Conservation (phyloP, 2,113 vertebrate species). For the Baryphthengus martii region DNA sequence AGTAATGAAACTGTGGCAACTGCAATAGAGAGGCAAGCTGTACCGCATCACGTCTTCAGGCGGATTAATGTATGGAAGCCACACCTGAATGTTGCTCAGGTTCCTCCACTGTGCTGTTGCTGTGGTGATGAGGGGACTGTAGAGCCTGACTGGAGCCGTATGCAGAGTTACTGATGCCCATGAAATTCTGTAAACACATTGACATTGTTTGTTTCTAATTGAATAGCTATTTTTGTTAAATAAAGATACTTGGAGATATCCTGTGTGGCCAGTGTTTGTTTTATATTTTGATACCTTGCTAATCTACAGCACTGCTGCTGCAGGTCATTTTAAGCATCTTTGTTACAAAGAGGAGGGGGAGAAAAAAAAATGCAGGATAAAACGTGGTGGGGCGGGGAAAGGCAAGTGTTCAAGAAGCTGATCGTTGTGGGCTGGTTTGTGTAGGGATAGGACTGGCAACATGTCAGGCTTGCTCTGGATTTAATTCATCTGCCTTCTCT, state of each 20-base stretch:
- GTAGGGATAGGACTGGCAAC: neutral
- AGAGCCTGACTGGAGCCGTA: neutral
- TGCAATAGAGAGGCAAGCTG: neutral
- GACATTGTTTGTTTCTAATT: constrained; percentile 42
- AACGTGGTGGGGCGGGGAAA: neutral
- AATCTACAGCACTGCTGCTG: neutral
- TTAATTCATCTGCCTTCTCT: neutral
- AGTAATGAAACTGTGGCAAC: constrained; percentile 17
- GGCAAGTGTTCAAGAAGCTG: neutral
- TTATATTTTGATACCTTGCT: neutral
- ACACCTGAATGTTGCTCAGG: neutral
- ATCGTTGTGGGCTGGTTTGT: neutral
- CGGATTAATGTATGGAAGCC: neutral
- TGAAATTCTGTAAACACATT: constrained; percentile 36
- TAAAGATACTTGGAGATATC: constrained; percentile 57
- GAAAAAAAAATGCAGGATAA: neutral
- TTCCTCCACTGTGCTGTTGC: neutral
- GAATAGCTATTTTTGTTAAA: constrained; percentile 74
- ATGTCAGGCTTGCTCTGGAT: neutral
- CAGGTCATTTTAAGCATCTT: neutral
- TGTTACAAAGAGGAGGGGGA: neutral
- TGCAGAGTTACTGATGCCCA: neutral
- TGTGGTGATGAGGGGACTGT: neutral
- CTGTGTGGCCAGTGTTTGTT: neutral
- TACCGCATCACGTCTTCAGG: neutral